phyloP scores from a whole-genome alignment of 2,113 vertebrate genomes.

The Dromas ardeola region DNA sequence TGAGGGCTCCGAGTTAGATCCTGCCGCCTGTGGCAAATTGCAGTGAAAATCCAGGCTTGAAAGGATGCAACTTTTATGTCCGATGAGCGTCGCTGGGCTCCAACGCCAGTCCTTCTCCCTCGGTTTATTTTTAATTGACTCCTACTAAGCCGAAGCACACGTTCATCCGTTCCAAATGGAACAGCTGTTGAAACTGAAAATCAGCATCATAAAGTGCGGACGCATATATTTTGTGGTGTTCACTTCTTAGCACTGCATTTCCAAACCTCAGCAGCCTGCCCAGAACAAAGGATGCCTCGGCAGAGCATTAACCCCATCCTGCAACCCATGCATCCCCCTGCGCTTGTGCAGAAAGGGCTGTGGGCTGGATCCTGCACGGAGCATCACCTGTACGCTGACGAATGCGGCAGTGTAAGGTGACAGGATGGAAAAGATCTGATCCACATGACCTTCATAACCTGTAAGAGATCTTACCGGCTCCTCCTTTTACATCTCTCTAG shows the following conservation, averaged over 20 bases:
- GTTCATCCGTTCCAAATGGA: constrained; percentile 15
- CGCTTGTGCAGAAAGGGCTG: background rate
- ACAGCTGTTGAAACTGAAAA: constrained; percentile 59
- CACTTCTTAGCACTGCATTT: background rate
- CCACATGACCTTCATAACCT: background rate
- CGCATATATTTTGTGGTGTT: constrained; percentile 17
- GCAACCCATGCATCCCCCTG: background rate
- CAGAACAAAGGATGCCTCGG: constrained; percentile 51
- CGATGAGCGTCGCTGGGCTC: background rate
- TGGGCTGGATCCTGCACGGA: background rate
- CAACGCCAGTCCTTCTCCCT: background rate
- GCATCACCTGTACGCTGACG: background rate
- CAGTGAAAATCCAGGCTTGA: constrained; percentile 5
- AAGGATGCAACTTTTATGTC: constrained; percentile 17
- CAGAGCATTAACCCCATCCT: constrained; percentile 17
- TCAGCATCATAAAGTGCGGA: constrained; percentile 42
- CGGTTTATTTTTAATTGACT: constrained; percentile 55
- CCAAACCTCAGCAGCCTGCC: constrained; percentile 30
- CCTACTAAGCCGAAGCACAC: background rate
- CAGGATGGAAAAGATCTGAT: background rate
- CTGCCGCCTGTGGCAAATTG: constrained; percentile 25
- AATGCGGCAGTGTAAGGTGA: background rate
- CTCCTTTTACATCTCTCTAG: background rate
- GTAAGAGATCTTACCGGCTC: background rate
- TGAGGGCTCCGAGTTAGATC: background rate